phyloP scores from a whole-genome alignment of 2,113 vertebrate genomes.

The Zosterops lateralis region DNA sequence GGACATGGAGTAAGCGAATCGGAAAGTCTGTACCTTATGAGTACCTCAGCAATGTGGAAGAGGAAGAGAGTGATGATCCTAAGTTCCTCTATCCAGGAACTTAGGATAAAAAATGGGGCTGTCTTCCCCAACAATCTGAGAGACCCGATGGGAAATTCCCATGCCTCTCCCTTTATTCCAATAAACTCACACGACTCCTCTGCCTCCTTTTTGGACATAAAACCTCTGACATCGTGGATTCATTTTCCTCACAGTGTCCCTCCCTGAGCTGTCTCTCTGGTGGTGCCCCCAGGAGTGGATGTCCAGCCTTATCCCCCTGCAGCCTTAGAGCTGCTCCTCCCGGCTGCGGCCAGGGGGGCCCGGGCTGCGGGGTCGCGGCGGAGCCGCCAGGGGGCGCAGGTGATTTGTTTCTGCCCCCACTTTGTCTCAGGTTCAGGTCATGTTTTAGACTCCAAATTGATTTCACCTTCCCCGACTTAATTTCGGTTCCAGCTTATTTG shows the following conservation, averaged over 20 bases:
- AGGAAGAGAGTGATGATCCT: background rate
- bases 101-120: background rate
- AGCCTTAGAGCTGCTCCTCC: too few relatives aligned
- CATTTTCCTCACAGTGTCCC: background rate
- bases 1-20: fast-evolving
- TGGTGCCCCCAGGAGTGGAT: background rate
- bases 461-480: background rate
- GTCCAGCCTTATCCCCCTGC: background rate
- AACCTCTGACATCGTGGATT: background rate
- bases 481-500: background rate
- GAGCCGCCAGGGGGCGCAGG: background rate
- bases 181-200: background rate
- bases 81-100: too few relatives aligned
- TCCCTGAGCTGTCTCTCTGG: background rate
- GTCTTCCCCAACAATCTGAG: background rate
- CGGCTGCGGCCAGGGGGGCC: background rate
- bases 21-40: background rate
- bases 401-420: background rate
- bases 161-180: background rate
- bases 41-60: background rate
- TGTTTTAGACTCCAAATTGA: background rate
- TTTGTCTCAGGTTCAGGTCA: background rate
- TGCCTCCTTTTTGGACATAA: background rate
- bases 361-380: too few relatives aligned
- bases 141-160: background rate